Conservation (phyloP, 2,888 invertebrate species). For the Amblyteles armatorius region DNA sequence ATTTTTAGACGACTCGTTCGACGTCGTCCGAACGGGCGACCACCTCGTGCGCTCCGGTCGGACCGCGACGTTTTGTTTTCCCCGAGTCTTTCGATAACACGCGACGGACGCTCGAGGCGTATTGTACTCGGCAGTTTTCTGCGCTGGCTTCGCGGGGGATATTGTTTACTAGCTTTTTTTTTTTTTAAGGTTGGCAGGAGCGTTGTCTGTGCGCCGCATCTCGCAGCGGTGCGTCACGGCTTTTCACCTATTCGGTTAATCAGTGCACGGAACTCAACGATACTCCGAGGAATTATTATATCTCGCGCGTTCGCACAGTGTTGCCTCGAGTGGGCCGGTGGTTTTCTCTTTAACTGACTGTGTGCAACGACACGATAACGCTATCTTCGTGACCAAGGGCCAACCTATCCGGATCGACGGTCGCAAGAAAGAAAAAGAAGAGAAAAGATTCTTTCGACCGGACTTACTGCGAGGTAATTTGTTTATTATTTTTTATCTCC, state of each 20-base stretch:
- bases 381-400: background rate
- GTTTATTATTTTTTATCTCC: background rate
- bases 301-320: background rate
- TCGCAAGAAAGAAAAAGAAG: background rate
- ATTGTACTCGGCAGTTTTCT: too few relatives aligned
- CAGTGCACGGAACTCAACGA: constrained; percentile 17
- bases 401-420: background rate
- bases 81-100: background rate
- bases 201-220: background rate
- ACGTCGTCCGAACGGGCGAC: constrained; percentile 25
- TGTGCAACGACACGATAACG: background rate
- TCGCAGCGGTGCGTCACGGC: constrained; percentile 20
- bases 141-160: background rate
- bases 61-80: background rate
- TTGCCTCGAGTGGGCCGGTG: background rate
- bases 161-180: background rate
- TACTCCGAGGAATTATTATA: constrained; percentile 10
- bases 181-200: background rate
- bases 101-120: background rate
- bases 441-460: background rate
- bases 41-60: constrained; percentile 10
- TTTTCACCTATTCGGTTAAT: constrained; percentile 17
- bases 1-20: constrained; percentile 60
- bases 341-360: background rate
- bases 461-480: constrained; percentile 6